These are phyloP conservation scores for Tympanuchus pallidicinctus DNA, from an alignment of 2,113 vertebrate species.

Conservation along the genomic window DNA sequence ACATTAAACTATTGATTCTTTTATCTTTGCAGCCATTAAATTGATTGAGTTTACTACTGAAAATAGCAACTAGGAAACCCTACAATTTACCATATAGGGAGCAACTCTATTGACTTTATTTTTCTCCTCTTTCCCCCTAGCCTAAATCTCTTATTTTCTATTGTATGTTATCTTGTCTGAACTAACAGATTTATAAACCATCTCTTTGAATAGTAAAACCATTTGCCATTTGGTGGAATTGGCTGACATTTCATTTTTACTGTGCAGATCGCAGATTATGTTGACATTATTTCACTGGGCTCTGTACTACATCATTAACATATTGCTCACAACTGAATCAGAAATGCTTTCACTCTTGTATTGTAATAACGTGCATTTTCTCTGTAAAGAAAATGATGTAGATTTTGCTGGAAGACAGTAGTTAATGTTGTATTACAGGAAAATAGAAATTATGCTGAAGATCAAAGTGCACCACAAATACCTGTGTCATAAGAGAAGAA, in stretches of 20 bases:
- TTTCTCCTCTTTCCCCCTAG: background rate
- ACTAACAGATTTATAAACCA: conserved; percentile 74
- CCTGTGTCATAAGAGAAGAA: conserved; percentile 43
- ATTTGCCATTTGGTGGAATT: conserved; percentile 84
- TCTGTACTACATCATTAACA: conserved; percentile 76
- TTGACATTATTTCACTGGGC: conserved; percentile 80
- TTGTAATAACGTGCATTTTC: conserved; percentile 68
- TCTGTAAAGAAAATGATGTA: conserved; percentile 37
- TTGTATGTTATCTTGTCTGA: conserved; percentile 54
- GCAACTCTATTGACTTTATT: background rate
- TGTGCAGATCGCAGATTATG: conserved; percentile 81
- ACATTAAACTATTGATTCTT: background rate
- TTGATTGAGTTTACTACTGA: background rate
- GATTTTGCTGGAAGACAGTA: conserved; percentile 55
- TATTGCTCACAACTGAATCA: conserved; percentile 75
- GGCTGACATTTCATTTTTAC: conserved; percentile 86
- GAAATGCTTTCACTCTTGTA: conserved; percentile 70
- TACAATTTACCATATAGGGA: background rate
- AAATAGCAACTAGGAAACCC: background rate
- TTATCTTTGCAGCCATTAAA: background rate
- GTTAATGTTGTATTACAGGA: background rate
- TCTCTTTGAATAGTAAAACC: conserved; percentile 72
- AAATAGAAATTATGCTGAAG: conserved; percentile 48
- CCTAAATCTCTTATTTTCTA: conserved; percentile 11
- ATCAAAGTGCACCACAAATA: conserved; percentile 57